Conservation (phyloP, 2,113 vertebrate genomes). For the Todiramphus chloris region DNA sequence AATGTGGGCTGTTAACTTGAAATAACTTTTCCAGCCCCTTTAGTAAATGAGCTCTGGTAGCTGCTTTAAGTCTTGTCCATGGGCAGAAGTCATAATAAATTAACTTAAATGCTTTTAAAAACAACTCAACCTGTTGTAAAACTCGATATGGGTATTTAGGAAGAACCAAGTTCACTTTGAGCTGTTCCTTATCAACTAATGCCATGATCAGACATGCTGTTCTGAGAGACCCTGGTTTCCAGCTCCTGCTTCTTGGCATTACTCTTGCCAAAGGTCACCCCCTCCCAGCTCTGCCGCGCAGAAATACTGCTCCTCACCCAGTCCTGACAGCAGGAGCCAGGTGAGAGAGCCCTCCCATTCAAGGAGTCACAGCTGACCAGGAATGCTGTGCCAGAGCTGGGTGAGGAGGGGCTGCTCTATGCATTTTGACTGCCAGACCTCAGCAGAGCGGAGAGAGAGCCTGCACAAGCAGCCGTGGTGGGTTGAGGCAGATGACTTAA, state of each 20-base stretch:
- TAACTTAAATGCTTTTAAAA: not conserved
- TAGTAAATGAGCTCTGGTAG: constrained; percentile 44
- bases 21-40: constrained; percentile 33
- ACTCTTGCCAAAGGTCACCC: not conserved
- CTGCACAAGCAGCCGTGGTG: not conserved
- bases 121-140: not conserved
- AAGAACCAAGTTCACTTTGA: not conserved
- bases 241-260: not conserved
- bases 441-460: not conserved
- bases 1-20: constrained; percentile 44
- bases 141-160: not conserved
- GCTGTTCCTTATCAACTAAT: not conserved
- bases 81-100: not conserved
- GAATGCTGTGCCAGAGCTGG: not conserved
- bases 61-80: not conserved
- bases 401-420: not conserved
- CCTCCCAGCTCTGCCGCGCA: not conserved
- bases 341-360: not conserved
- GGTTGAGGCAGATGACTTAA: not conserved
- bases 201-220: not conserved
- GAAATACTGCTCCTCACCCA: not conserved
- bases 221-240: not conserved
- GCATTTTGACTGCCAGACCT: not conserved
- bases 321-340: not conserved
- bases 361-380: not conserved